Evolutionary conservation across 2,113 vertebrate species (phyloP).

Genomic region (Malaclemys terrapin): DNA sequence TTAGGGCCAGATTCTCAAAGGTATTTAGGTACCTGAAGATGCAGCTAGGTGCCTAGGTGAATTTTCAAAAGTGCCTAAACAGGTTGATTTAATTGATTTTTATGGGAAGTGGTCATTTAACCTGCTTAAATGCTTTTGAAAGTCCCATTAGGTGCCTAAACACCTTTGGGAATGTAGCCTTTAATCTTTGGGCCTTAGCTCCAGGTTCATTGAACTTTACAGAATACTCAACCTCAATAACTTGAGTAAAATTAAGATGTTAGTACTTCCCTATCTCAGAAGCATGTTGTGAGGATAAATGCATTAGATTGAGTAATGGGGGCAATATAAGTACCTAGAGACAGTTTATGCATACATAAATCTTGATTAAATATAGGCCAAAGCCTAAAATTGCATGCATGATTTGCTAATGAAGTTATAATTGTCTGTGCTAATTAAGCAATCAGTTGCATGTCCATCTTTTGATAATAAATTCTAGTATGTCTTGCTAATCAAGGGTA

Average conservation of each 20-base stretch:
- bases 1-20: neutral
- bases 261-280: neutral
- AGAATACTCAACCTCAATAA: neutral
- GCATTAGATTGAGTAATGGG: slow-evolving; percentile 18
- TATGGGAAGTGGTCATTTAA: neutral
- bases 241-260: slow-evolving; percentile 30
- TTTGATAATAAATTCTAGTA: slow-evolving; percentile 74
- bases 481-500: slow-evolving; percentile 76
- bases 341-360: slow-evolving; percentile 50
- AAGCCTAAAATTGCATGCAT: slow-evolving; percentile 62
- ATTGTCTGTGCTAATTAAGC: slow-evolving; percentile 72
- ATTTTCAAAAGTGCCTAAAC: neutral
- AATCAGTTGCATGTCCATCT: slow-evolving; percentile 74
- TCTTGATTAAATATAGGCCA: slow-evolving; percentile 76
- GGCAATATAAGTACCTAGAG: neutral
- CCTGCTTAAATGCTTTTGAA: neutral
- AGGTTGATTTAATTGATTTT: neutral
- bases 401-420: slow-evolving; percentile 74
- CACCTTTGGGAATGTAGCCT: neutral
- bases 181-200: neutral
- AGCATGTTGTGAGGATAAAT: slow-evolving; percentile 39
- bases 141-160: neutral
- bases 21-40: neutral
- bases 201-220: neutral
- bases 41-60: neutral